Conservation (phyloP, 2,113 vertebrate genomes). For the Australoheros scitulus region DNA sequence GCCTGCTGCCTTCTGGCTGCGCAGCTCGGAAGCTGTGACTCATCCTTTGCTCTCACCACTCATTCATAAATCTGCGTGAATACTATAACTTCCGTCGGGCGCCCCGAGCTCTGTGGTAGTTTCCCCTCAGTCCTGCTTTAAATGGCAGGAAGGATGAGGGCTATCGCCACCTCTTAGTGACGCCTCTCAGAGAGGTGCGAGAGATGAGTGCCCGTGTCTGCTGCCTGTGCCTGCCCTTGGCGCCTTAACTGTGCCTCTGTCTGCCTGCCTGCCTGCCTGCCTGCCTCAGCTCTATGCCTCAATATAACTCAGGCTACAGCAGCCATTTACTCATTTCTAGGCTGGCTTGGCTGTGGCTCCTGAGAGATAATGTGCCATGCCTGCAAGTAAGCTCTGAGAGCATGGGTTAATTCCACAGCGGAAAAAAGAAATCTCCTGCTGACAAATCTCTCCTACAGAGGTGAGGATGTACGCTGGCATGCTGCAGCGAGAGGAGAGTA, state of each 20-base stretch:
- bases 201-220: conserved; percentile 17
- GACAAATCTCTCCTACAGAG: conserved; percentile 69
- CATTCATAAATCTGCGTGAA: conserved; percentile 79
- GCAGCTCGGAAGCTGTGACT: conserved; percentile 72
- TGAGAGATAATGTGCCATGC: conserved; percentile 67
- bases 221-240: conserved; percentile 41
- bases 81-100: conserved; percentile 68
- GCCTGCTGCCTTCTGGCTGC: conserved; percentile 70
- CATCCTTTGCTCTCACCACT: conserved; percentile 73
- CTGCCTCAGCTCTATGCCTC: conserved; percentile 27
- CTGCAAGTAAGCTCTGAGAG: conserved; percentile 64
- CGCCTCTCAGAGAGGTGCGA: conserved; percentile 44
- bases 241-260: conserved; percentile 28
- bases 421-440: conserved; percentile 61
- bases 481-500: conserved; percentile 31
- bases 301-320: conserved; percentile 26
- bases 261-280: conserved; percentile 32
- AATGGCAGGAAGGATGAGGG: conserved; percentile 67
- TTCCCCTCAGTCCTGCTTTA: conserved; percentile 46
- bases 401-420: conserved; percentile 64
- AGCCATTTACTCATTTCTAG: conserved; percentile 50
- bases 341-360: conserved; percentile 56
- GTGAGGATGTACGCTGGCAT: conserved; percentile 58
- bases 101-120: conserved; percentile 53
- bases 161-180: conserved; percentile 39